These are phyloP conservation scores for Trissolcus basalis DNA, from an alignment of 1,140 invertebrate species.

Conservation along the genomic window DNA sequence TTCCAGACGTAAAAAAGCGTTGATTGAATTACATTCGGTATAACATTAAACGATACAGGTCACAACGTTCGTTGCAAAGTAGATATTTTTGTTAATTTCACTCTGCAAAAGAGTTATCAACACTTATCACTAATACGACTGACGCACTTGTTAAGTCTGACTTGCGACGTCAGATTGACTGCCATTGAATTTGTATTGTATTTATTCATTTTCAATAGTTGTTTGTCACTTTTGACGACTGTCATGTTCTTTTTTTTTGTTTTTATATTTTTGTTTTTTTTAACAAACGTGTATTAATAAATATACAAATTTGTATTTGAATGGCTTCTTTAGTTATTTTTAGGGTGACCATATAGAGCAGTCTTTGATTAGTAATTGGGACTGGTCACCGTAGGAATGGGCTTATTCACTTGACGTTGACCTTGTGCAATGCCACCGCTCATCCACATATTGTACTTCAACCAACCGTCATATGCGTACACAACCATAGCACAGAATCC, in stretches of 20 bases:
- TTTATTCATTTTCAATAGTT: background rate
- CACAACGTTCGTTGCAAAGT: constrained; percentile 20
- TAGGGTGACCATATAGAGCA: constrained; percentile 32
- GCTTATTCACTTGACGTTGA: constrained; percentile 78
- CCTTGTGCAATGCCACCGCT: constrained; percentile 85
- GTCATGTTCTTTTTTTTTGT: background rate
- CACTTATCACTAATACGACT: constrained; percentile 31
- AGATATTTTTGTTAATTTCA: constrained; percentile 22
- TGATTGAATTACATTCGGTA: constrained; percentile 22
- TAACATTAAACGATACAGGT: too few relatives aligned
- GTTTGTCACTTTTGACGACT: too few relatives aligned
- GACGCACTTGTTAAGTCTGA: background rate
- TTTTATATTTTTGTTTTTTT: constrained; percentile 8
- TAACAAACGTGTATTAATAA: constrained; percentile 42
- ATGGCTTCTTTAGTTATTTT: constrained; percentile 46
- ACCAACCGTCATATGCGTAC: constrained; percentile 85
- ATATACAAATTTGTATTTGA: constrained; percentile 25
- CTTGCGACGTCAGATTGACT: constrained; percentile 7
- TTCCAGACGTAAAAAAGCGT: constrained; percentile 32
- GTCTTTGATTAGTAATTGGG: constrained; percentile 73
- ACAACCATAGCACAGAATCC: constrained; percentile 85
- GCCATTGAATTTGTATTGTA: background rate
- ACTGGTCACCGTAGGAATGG: constrained; percentile 78
- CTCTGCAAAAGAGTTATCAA: constrained; percentile 25
- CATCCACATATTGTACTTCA: constrained; percentile 82